Evolutionary conservation across 2,888 invertebrate genomes (phyloP), one percentile per base, ranked within the genome.

Genomic region (Hemistola chrysoprasaria): DNA sequence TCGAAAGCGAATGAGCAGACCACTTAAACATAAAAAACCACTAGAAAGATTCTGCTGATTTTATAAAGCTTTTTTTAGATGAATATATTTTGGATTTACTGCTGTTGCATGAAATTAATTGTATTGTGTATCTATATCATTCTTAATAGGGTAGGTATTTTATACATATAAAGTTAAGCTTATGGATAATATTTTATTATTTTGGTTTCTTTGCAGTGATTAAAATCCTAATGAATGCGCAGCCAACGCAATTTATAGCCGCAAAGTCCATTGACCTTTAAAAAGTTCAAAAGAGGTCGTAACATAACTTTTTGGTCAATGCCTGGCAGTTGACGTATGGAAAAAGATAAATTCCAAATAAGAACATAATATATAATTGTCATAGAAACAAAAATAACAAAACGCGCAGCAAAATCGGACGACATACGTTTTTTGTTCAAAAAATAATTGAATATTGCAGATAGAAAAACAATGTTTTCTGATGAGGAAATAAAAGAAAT

Each of bases 391-490:
- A 71, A 68, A 75, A 67, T 73, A 74, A 69, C 66, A 77, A 71
- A 57, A 65, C 62, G 70, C 64, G 47, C 56, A 51, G 70, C 71
- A 74, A 80, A 76, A 72, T 71, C 59, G 60, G 68, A 70, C 62
- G 67, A 71, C 72, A 76, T 77, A 77, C 77, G 72, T 70, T 75
- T 81, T 83, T 80, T 79, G 64, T 71, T 48, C 6, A 50, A 26
- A 56, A 84, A 86, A 84, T 78, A 86, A 80, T 85, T 85, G 82
- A 85, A 82, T 72, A 80, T 71, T 78, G 71, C 64, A 59, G 78
- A 68, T n/a, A 77, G 81, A 79, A 76, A 79, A 83, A 85, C 74
- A 72, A 88, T 88, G 88, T 85, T 88, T 75, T 82, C 83, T 53
- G 84, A 86, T 61, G 86, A 86, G 47, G 86, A 87, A 78, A 85